Base-by-base conservation (phyloP, 2,113 vertebrate species). In the Psilopsiagon aurifrons region DNA sequence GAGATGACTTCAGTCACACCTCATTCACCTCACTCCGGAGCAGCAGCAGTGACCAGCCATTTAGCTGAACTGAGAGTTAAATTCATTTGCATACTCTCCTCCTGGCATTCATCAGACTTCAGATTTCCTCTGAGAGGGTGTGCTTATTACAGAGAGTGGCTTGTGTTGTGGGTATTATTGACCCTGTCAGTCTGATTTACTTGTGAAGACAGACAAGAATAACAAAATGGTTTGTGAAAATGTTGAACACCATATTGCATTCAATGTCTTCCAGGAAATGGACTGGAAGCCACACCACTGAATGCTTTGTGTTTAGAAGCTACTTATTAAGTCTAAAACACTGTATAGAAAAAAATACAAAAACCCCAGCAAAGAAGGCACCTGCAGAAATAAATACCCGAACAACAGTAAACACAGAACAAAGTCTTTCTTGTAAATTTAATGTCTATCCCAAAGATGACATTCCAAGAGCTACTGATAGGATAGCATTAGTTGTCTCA, bases 31-130 rank as follows among this genome's bases (percentile, higher is more conserved):
- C 14, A 8, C n/a, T 39, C 52, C 9, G 4, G 0, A 33, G 52
- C 47, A 0, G 0, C 24, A 1, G 2, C n/a, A 66, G 52, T 35
- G 33, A 77, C 44, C 10, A 3, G 13, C 43, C 64, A 64, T n/a
- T 29, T 52, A 94, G 67, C 51, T 43, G 74, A 90, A 80, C 17
- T 74, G 47, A 46, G 54, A 54, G n/a, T 52, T 89, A 83, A 92
- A 92, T 8, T 35, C 43, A 44, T 41, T 68, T 63, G 29, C 47
- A 78, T 51, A 60, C 41, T 63, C 62, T 89, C 52, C 22, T 66
- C 79, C 63, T 79, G 73, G 57, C 82, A 37, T 74, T 86, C 55
- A 64, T 39, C 29, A 86, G 24, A 24, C 29, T 83, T 55, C 39
- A 62, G 52, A 82, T 95, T 92, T 86, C 63, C 88, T 70, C 43